A percentile compares a stretch with the other conserved stretches of the same genome.
Evolutionary conservation across 2,888 invertebrate genomes (phyloP).

Genomic region (Teleiodes luculella): DNA sequence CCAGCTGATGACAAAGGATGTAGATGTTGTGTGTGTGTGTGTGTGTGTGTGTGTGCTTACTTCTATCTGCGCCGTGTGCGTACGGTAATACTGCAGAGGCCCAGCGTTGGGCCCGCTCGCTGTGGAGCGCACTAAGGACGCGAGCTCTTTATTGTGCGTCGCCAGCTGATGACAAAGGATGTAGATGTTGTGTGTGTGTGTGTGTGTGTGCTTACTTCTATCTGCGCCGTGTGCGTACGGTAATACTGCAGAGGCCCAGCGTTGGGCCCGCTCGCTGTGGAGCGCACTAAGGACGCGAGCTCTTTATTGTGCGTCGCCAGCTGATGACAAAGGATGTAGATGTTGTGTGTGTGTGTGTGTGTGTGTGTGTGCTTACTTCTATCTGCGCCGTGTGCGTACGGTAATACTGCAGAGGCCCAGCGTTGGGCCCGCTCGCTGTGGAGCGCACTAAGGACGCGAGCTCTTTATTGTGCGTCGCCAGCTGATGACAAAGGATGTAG

Average conservation of each 20-base stretch:
- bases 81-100: constrained; percentile 96
- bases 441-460: constrained; percentile 91
- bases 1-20: constrained; percentile 98
- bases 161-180: constrained; percentile 99
- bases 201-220: constrained; percentile 85
- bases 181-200: no score
- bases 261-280: constrained; percentile 80
- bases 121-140: constrained; percentile 88
- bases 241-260: constrained; percentile 96
- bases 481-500: constrained; percentile 98
- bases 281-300: constrained; percentile 90
- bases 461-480: constrained; percentile 98
- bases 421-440: constrained; percentile 80
- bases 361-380: constrained; percentile 82
- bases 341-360: no score
- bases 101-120: constrained; percentile 83
- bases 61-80: constrained; percentile 99
- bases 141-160: constrained; percentile 96
- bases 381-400: constrained; percentile 99
- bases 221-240: constrained; percentile 98
- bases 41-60: constrained; percentile 70
- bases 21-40: constrained; percentile 99
- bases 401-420: constrained; percentile 95
- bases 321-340: constrained; percentile 99
- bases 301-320: constrained; percentile 98